Evolutionary conservation across 2,113 vertebrate species (phyloP).

Genomic region (Junco hyemalis): DNA sequence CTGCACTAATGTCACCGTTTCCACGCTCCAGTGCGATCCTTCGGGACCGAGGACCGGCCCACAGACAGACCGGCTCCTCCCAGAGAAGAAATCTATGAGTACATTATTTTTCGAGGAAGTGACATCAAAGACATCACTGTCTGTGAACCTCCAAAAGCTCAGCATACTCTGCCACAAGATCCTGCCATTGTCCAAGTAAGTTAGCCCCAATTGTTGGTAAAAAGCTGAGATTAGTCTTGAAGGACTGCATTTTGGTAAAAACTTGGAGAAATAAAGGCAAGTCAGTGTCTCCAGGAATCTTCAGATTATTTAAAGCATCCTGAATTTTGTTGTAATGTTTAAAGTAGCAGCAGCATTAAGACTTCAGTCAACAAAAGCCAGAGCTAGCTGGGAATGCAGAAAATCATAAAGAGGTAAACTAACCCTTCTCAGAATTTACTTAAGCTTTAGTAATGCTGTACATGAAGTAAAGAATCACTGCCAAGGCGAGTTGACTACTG

Average conservation of each 20-base stretch:
- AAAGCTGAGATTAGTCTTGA: background rate
- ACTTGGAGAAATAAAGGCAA: background rate
- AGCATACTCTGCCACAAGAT: conserved; percentile 88
- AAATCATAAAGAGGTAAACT: background rate
- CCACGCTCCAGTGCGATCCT: conserved; percentile 83
- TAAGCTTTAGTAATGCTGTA: background rate
- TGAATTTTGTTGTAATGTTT: background rate
- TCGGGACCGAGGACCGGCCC: conserved; percentile 92
- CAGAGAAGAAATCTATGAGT: conserved; percentile 94
- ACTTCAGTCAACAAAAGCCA: background rate
- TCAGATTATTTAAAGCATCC: background rate
- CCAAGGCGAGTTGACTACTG: background rate
- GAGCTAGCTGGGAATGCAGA: conserved; percentile 10
- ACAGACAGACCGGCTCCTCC: conserved; percentile 90
- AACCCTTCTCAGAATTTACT: background rate
- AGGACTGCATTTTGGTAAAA: background rate
- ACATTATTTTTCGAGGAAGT: conserved; percentile 95
- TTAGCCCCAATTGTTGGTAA: background rate
- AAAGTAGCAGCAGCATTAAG: background rate
- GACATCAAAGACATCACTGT: conserved; percentile 96
- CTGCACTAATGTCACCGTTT: background rate
- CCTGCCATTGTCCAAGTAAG: conserved; percentile 94
- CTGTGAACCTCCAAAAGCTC: conserved; percentile 89
- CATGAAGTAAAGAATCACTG: conserved; percentile 2
- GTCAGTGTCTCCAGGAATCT: background rate